Evolutionary conservation across 2,113 vertebrate genomes (phyloP), one percentile per base, ranked within the genome.

Genomic region (Damaliscus lunatus): DNA sequence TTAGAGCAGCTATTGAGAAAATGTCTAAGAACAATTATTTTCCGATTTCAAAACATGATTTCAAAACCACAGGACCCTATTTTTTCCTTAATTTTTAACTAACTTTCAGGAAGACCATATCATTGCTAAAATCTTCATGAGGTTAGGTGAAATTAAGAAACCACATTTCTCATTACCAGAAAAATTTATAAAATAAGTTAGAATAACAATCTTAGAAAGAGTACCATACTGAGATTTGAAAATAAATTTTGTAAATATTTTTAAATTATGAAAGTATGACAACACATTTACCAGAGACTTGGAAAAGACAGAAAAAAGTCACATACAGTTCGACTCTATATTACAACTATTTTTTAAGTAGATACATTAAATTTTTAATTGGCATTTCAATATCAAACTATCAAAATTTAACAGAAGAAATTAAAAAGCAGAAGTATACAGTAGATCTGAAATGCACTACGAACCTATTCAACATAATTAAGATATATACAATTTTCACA

Each of bases 171-270:
- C 43, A 92, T 80, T 93, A 92, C 14, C 88, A 97, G 92, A 94
- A 92, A 82, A 85, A 94, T 74, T 81, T 91, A 95, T 78, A 50
- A 97, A 57, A 89, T 15, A 85, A 57, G 19, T 80, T 92, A 95
- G 40, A 96, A 96, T 64, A 93, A 94, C 53, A 97, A 92, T 48
- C 53, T 88, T 91, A 80, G 17, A 85, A 85, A 60, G 16, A 97
- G 50, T 83, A 96, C 2, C 33, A 85, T 50, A n/a, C n/a, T 93
- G 59, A 77, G n/a, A 9, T 46, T 83, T 91, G 9, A 94, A 98
- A 95, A 36, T 71, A 96, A 90, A 83, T 23, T 43, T 27, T 77
- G 36, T 27, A 77, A 43, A 77, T 43, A 40, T 43, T 43, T 77
- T 77, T 43, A 43, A 77, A 74, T 43, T 43, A 74, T 74, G 36